Percentiles rank a stretch among this genome's conserved stretches.
Conservation (phyloP, 1,140 invertebrate species). For the Campodea augens region DNA sequence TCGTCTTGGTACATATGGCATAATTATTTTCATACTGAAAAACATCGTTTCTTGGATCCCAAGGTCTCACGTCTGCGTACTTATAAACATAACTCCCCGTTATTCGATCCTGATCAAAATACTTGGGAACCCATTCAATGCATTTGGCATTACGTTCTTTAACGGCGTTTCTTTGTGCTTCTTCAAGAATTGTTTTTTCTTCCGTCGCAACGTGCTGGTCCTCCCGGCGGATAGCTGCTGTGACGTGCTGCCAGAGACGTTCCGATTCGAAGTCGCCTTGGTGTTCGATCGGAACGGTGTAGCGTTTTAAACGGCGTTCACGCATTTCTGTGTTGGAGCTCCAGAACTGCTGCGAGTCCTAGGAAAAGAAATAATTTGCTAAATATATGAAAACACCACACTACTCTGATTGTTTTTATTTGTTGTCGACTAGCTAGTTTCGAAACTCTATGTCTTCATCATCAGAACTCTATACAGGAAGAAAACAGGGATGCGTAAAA, state of each 20-base stretch:
- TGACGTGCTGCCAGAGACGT: conserved; percentile 65
- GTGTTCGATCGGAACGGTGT: conserved; percentile 52
- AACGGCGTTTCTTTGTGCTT: conserved; percentile 52
- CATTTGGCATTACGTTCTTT: conserved; percentile 40
- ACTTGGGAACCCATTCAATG: conserved; percentile 41
- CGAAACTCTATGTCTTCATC: no score
- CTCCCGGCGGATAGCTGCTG: conserved; percentile 52
- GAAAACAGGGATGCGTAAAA: no score
- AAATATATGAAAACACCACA: no score
- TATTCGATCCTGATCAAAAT: conserved; percentile 47
- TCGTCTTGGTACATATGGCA: conserved; percentile 47
- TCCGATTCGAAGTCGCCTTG: conserved; percentile 70
- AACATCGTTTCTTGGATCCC: conserved; percentile 64
- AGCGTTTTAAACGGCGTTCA: conserved; percentile 47
- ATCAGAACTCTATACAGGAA: no score
- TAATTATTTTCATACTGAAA: conserved; percentile 58
- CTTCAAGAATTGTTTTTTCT: conserved; percentile 73
- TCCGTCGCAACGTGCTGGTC: conserved; percentile 71
- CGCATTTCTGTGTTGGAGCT: conserved; percentile 47
- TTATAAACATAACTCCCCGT: conserved; percentile 56
- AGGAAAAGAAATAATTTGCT: conserved; percentile 15
- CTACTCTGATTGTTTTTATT: no score
- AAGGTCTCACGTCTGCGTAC: conserved; percentile 49
- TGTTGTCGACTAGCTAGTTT: no score
- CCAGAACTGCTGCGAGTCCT: conserved; percentile 56